These are phyloP conservation scores for Iguana delicatissima DNA, from an alignment of 2,797 vertebrate species.

Conservation along the genomic window DNA sequence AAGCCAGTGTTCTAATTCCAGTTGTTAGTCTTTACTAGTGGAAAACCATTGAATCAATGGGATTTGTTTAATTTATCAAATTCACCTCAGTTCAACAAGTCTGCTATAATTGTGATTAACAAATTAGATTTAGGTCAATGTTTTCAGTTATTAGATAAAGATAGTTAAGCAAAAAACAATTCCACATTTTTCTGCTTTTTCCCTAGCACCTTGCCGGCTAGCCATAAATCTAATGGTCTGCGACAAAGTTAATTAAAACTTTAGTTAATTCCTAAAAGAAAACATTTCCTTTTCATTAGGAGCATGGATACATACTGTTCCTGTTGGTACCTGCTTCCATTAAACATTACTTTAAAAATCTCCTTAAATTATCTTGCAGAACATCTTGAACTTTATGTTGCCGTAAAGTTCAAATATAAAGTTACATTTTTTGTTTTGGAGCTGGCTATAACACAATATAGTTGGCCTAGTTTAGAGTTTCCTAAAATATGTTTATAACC, in stretches of 20 bases:
- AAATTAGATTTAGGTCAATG: too few species aligned
- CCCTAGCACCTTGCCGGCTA: not conserved
- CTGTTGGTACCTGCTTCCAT: too few species aligned
- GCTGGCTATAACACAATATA: not conserved
- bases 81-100: too few species aligned
- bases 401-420: not conserved
- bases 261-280: not conserved
- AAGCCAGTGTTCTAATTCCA: too few species aligned
- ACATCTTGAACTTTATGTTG: not conserved
- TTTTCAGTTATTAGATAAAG: too few species aligned
- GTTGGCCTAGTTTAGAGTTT: not conserved
- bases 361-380: not conserved
- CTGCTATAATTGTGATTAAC: too few species aligned
- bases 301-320: too few species aligned
- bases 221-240: not conserved
- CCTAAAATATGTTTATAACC: not conserved
- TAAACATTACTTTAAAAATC: not conserved
- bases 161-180: not conserved
- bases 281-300: not conserved
- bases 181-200: not conserved
- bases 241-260: not conserved
- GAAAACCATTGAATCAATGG: too few species aligned
- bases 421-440: not conserved
- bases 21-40: too few species aligned
- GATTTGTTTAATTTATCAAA: too few species aligned